Base-by-base conservation (phyloP, 1,140 invertebrate species). In the Augochlora pura region DNA sequence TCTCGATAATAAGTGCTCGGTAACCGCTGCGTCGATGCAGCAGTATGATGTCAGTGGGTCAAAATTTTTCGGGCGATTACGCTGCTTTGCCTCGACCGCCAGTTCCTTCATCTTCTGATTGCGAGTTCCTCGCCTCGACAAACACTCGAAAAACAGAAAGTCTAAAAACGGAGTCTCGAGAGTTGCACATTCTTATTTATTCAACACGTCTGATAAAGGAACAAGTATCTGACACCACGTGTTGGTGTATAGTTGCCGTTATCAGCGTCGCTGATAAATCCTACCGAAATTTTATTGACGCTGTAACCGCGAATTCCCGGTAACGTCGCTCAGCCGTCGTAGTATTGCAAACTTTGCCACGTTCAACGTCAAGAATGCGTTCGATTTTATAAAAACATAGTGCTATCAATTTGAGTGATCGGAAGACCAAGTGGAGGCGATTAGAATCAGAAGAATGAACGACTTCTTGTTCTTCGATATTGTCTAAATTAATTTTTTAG, bases 141-240 rank as follows among this genome's bases (percentile, higher is more conserved):
- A 54, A 6, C 23, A n/a, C 10, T 9, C 16, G 23, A 9, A 38
- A 46, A 9, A 27, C 49, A 52, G 64, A 39, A 46, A 39, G 9
- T 2, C 18, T 14, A 14, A 16, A 67, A 72, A 54, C 57, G 18
- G 32, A 49, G 21, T 23, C 38, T 14, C 59, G 57, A 79, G 75
- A 84, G 68, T 84, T 87, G 85, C 84, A 88, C 81, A 84, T 80
- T 77, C 64, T 78, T 88, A 67, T 88, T 88, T 84, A 84, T 80
- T 72, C 73, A 60, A 14, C n/a, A 39, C 6, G 52, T 1, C 66
- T 64, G 86, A 87, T 87, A 87, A 87, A 52, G 16, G 6, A 63
- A 64, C 54, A 42, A 65, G 70, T 87, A 86, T 84, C 78, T 74
- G 69, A n/a, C 27, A 54, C 32, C 79, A 57, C 64, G 63, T 71